Conservation (phyloP, 1,140 invertebrate species). For the Euschistus heros region DNA sequence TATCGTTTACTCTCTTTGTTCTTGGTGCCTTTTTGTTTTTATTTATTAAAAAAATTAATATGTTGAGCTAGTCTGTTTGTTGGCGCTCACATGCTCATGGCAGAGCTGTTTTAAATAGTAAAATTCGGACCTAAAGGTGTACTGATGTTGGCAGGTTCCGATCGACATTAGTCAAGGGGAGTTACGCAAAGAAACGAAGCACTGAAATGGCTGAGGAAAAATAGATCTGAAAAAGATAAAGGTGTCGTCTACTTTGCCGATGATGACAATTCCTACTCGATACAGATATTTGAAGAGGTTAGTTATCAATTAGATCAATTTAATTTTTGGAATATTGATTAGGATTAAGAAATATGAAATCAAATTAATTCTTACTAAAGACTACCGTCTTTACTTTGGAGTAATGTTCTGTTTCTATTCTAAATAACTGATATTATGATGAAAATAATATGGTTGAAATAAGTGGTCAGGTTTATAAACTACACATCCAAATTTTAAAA, state of each 20-base stretch:
- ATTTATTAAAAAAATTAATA: no score
- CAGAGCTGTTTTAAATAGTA: no score
- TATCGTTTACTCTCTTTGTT: neutral
- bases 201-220: conserved; percentile 72
- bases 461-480: no score
- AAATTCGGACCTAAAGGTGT: no score
- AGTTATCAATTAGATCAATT: conserved; percentile 16
- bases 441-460: no score
- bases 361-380: no score
- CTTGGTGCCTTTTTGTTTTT: neutral
- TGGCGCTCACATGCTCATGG: no score
- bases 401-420: no score
- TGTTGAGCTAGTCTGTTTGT: no score
- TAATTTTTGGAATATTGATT: neutral
- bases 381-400: no score
- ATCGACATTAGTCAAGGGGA: conserved; percentile 65
- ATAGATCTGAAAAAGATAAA: conserved; percentile 44
- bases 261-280: conserved; percentile 92
- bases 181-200: conserved; percentile 89
- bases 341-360: neutral
- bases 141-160: neutral
- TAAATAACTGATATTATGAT: no score
- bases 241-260: conserved; percentile 96
- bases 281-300: conserved; percentile 84
- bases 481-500: no score